These are phyloP conservation scores for Rhaphigaster nebulosa DNA, from an alignment of 2,888 invertebrate genomes.

Conservation along the genomic window DNA sequence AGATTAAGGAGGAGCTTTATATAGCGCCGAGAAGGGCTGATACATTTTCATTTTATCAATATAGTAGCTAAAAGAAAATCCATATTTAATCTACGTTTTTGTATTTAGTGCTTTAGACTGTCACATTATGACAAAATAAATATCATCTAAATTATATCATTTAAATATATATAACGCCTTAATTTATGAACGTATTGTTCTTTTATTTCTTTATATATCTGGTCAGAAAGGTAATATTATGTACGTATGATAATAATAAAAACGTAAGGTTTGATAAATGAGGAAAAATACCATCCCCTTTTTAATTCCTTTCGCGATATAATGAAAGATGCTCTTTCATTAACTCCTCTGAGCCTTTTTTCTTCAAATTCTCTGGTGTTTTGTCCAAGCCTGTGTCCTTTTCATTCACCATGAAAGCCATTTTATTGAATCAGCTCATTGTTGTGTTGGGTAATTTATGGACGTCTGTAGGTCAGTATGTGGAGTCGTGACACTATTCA, in stretches of 20 bases:
- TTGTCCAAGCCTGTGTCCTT: neutral
- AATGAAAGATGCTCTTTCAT: neutral
- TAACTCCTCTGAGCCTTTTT: neutral
- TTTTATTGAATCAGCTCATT: neutral
- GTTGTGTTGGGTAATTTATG: neutral
- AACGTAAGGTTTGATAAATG: neutral
- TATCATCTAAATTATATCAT: neutral
- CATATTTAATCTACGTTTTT: neutral
- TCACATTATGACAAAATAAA: neutral
- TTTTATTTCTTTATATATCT: too few species aligned
- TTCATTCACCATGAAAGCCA: neutral
- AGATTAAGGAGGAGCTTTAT: neutral
- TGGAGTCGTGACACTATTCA: neutral
- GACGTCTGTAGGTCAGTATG: neutral
- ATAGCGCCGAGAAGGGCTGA: neutral
- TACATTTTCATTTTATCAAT: constrained; percentile 6
- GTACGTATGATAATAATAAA: neutral
- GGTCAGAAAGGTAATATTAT: neutral
- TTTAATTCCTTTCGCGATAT: neutral
- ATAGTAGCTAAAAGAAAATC: neutral
- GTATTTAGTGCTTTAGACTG: neutral
- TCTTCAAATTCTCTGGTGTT: neutral
- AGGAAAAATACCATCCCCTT: neutral
- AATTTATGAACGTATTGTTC: too few species aligned
- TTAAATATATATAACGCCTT: too few species aligned